Percentiles rank a stretch among this genome's conserved stretches.
Conservation (phyloP, 2,888 invertebrate species). For the Caenorhabditis sp. region DNA sequence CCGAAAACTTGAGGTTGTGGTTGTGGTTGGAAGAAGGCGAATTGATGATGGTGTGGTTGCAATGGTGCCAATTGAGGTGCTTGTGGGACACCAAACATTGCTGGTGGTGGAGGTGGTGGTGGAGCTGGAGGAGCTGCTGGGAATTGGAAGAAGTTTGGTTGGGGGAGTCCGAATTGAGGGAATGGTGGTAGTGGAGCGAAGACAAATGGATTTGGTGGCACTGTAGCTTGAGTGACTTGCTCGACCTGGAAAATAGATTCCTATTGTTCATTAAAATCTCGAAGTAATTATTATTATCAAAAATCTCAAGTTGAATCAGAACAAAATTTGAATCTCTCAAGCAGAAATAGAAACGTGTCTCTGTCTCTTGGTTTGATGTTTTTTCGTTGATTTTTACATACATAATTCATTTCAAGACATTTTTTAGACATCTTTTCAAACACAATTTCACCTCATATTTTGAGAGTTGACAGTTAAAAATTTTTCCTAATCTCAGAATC, state of each 20-base stretch:
- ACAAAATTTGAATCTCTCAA: no score
- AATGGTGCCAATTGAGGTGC: conserved; percentile 38
- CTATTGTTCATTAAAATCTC: no score
- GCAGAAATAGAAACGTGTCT: no score
- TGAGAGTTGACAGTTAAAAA: no score
- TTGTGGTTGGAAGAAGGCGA: conserved; percentile 54
- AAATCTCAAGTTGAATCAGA: no score
- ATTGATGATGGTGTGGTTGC: conserved; percentile 43
- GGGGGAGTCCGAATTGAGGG: conserved; percentile 54
- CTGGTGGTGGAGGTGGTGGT: conserved; percentile 41
- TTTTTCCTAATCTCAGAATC: no score
- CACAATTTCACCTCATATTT: no score
- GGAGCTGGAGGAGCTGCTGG: conserved; percentile 56
- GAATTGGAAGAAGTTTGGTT: conserved; percentile 43
- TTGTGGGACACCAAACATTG: conserved; percentile 49
- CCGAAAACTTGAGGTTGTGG: conserved; percentile 49
- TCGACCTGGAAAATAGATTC: conserved; percentile 40
- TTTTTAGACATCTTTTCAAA: no score
- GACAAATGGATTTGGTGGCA: conserved; percentile 44
- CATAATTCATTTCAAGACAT: no score
- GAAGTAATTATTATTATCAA: no score
- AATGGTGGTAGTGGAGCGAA: conserved; percentile 65
- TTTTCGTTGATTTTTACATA: no score
- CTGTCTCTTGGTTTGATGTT: no score
- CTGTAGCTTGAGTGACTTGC: conserved; percentile 27